Percentiles rank a stretch among this genome's conserved stretches.
These are phyloP conservation scores for Emmelina monodactyla DNA, from an alignment of 2,888 invertebrate genomes.

Conservation along the genomic window DNA sequence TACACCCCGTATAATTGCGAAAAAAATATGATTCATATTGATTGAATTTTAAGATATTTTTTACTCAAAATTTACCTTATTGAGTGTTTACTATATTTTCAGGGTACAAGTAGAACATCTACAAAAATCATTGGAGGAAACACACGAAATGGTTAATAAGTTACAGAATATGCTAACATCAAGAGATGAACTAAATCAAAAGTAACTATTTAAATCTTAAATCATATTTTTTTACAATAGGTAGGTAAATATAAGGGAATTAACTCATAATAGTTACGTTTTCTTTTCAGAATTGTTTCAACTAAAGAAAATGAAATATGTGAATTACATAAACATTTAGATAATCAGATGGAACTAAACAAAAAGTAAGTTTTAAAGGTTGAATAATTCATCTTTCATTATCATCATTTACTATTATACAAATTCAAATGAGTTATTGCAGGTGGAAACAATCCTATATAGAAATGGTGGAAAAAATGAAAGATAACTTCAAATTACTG, in stretches of 20 bases:
- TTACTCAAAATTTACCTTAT: too few species aligned
- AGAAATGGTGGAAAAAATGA: constrained; percentile 68
- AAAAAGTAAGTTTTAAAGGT: constrained; percentile 52
- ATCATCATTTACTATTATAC: background rate
- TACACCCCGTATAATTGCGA: too few species aligned
- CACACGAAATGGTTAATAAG: constrained; percentile 50
- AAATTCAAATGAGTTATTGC: constrained; percentile 19
- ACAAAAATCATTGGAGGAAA: constrained; percentile 49
- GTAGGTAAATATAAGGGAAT: too few species aligned
- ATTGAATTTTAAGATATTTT: background rate
- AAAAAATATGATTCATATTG: background rate
- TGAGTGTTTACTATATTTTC: too few species aligned
- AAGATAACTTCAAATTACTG: constrained; percentile 62
- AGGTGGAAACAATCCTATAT: constrained; percentile 73
- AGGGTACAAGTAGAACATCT: constrained; percentile 56
- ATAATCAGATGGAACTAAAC: constrained; percentile 66
- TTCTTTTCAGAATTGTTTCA: constrained; percentile 40
- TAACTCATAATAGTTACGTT: background rate
- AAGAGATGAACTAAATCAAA: constrained; percentile 40
- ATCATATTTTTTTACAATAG: too few species aligned
- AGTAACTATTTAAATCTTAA: constrained; percentile 25
- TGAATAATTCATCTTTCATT: background rate
- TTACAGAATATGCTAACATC: constrained; percentile 43
- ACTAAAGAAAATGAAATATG: constrained; percentile 57
- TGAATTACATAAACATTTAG: constrained; percentile 64